Base-by-base conservation (phyloP, 2,888 invertebrate genomes). In the Heliconius erato region DNA sequence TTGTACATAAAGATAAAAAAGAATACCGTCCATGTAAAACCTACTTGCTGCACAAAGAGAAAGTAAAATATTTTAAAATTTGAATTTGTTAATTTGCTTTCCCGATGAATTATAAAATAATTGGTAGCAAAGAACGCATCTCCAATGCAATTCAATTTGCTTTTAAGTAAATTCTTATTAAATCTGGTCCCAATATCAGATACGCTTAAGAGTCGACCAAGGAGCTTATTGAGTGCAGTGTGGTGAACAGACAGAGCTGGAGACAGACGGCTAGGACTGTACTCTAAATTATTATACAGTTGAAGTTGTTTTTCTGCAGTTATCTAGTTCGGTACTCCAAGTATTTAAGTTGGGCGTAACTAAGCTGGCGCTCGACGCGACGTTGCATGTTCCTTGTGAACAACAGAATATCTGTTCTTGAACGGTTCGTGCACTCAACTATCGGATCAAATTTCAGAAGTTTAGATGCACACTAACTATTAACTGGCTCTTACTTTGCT, bases 321-420 rank as follows among this genome's bases (percentile, higher is more conserved):
- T 32, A n/a, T 11, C 14, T 59, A n/a, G 59, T 74, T 54, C 12
- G 32, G 23, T 54, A 32, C 54, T 74, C 6, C 28, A 74, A 59
- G 32, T 76, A 35, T 59, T 74, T 59, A 76, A 59, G 76, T 35
- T 35, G 76, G n/a, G 35, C 35, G 59, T 59, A n/a, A 35, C 74
- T 74, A 35, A 16, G n/a, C 54, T 16, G 23, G 11, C 14, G 54
- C 28, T 32, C 54, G 28, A 23, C 54, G 23, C 12, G 32, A n/a
- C 54, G 23, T 26, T 59, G 32, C 19, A 49, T 54, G 54, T n/a
- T n/a, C 12, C 12, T 35, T 14, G 59, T 16, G 35, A n/a, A 63
- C 76, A 7, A 7, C 35, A 63, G 63, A 63, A 16, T 63, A 23
- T 35, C 76, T 40, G 76, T 35, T 35, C 32, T 14, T 1, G 35